Evolutionary conservation across 1,140 invertebrate genomes (phyloP).

Genomic region (Rhopalosiphum padi): DNA sequence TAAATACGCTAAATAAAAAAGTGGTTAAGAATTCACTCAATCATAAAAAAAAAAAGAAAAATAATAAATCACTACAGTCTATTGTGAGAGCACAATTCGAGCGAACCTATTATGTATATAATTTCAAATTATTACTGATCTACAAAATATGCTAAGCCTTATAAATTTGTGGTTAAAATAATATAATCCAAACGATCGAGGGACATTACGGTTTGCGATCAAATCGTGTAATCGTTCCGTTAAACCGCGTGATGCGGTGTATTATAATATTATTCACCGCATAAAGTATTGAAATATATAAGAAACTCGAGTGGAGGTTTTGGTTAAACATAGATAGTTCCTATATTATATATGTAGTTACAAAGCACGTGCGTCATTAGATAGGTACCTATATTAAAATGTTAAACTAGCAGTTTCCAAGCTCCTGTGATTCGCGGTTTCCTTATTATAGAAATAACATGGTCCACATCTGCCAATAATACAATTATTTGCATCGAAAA

Average conservation of each 20-base stretch:
- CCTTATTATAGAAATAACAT: background rate
- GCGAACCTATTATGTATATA: background rate
- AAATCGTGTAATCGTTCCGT: background rate
- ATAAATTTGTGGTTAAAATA: background rate
- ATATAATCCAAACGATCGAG: background rate
- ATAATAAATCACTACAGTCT: background rate
- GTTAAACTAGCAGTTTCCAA: background rate
- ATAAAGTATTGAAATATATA: background rate
- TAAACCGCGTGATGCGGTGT: background rate
- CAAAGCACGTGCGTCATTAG: slow-evolving; percentile 2
- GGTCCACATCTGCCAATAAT: background rate
- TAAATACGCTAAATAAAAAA: background rate
- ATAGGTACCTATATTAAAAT: background rate
- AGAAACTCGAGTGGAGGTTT: background rate
- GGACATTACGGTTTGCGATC: background rate
- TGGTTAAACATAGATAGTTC: background rate
- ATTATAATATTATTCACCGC: background rate
- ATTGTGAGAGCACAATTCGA: background rate
- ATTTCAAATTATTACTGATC: background rate
- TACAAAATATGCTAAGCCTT: background rate
- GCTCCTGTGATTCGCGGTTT: background rate
- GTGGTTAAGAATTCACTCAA: background rate
- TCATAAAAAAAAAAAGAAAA: background rate
- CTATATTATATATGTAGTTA: background rate
- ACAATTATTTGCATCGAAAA: background rate